Conservation (phyloP, 2,797 vertebrate genomes). For the Diglossa cyanea region DNA sequence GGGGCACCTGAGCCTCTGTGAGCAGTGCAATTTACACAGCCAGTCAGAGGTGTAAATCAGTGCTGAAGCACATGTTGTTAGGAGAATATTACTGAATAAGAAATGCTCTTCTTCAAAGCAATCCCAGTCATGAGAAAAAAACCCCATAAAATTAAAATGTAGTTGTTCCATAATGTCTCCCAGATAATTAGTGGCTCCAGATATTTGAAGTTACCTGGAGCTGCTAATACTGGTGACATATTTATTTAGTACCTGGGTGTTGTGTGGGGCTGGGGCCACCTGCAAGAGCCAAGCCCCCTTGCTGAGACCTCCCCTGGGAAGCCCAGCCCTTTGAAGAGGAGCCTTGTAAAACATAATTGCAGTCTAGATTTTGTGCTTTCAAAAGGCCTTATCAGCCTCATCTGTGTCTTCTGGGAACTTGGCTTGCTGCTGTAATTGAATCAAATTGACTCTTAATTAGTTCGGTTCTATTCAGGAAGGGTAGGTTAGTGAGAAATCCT, state of each 20-base stretch:
- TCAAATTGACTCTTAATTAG: conserved; percentile 48
- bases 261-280: background rate
- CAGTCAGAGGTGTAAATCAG: background rate
- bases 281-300: background rate
- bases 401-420: conserved; percentile 35
- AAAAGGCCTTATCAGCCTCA: conserved; percentile 22
- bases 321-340: background rate
- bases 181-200: background rate
- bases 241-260: background rate
- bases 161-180: background rate
- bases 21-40: background rate
- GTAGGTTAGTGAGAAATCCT: background rate
- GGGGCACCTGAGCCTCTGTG: background rate
- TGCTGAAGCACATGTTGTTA: background rate
- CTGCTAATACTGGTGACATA: conserved; percentile 71
- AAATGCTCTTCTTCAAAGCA: background rate
- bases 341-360: conserved; percentile 33
- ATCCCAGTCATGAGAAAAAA: background rate
- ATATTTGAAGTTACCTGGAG: conserved; percentile 74
- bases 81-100: background rate
- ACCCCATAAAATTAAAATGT: background rate
- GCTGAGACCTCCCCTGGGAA: background rate
- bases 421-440: conserved; percentile 44
- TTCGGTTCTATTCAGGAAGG: background rate
- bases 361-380: conserved; percentile 8